Base-by-base conservation (phyloP, 2,888 invertebrate species). In the Noctuana brunneofusca region DNA sequence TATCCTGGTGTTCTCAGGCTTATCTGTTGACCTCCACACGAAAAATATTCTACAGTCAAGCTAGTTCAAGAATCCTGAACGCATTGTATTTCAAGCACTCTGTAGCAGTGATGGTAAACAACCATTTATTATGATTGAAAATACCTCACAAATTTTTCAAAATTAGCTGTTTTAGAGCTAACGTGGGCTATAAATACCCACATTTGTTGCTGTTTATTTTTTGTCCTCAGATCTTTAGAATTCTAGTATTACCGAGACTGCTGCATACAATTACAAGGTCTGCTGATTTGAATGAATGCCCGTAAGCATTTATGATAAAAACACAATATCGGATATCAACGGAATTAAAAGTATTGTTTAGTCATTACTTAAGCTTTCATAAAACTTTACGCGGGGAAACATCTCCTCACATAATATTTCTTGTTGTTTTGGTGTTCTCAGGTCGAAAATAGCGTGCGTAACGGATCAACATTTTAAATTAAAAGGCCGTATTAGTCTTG, bases 21-120 rank as follows among this genome's bases (percentile, higher is more conserved):
- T 41, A 41, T 41, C 38, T 35, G 35, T 35, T 35, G n/a, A 35
- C n/a, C 3, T n/a, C 35, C 35, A 35, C 35, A 35, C 35, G 35
- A n/a, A 35, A 35, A 24, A 24, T 35, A 35, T n/a, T 35, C 12
- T n/a, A n/a, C 35, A 3, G 35, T 35, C 12, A 35, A 12, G n/a
- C 12, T 35, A n/a, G 3, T 12, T 12, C 35, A 35, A 35, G 35
- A 35, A 35, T 3, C n/a, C 12, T 35, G 35, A n/a, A 35, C 12
- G n/a, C 3, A 12, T 4, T 35, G 9, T 30, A 5, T 6, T 3
- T 3, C 2, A 35, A n/a, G n/a, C n/a, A n/a, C n/a, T n/a, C n/a
- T n/a, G 35, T 35, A 35, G 3, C 12, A 35, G 35, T 32, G 12
- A 3, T 32, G 32, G 8, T 30, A 9, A 8, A 30, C 5, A 30